Base-by-base conservation (phyloP, 2,888 invertebrate species). In the Escarpia spicata region DNA sequence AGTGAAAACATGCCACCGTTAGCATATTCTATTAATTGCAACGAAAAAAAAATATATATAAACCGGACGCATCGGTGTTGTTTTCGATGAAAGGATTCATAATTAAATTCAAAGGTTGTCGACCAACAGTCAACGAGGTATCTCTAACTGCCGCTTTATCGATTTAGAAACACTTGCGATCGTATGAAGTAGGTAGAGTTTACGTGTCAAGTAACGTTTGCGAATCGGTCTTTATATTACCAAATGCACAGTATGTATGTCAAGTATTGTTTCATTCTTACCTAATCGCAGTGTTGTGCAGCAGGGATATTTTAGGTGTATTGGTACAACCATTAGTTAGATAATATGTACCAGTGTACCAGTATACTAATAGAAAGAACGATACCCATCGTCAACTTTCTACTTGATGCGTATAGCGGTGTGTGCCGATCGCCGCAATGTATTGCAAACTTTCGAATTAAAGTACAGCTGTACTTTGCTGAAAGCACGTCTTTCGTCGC, bases 151-250 rank as follows among this genome's bases (percentile, higher is more conserved):
- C 15, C 26, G 75, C 75, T 75, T 75, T 6, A n/a, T n/a, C 26
- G 75, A 75, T 75, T 75, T 75, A 75, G 75, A 75, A 75, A 75
- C 75, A 75, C 75, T 75, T n/a, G 75, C 75, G n/a, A 26, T 75
- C 75, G 26, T 26, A 26, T 75, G 75, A 75, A 75, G 75, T 75
- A n/a, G 75, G n/a, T 26, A 75, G 75, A 75, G 75, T 75, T 75
- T 75, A 4, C 75, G n/a, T 75, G 75, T 75, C 75, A 75, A 75
- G 75, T 52, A 52, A 52, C 52, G 52, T 75, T 75, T 15, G 75
- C n/a, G 26, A 75, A 75, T 15, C 75, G 75, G 75, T 75, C 75
- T 75, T 75, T 75, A 26, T 75, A 75, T 75, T 15, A n/a, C 75
- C 19, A 4, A 19, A 26, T 75, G 75, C 75, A 75, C 75, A 75